Evolutionary conservation across 2,888 invertebrate genomes (phyloP).

Genomic region (Athalia rosae): DNA sequence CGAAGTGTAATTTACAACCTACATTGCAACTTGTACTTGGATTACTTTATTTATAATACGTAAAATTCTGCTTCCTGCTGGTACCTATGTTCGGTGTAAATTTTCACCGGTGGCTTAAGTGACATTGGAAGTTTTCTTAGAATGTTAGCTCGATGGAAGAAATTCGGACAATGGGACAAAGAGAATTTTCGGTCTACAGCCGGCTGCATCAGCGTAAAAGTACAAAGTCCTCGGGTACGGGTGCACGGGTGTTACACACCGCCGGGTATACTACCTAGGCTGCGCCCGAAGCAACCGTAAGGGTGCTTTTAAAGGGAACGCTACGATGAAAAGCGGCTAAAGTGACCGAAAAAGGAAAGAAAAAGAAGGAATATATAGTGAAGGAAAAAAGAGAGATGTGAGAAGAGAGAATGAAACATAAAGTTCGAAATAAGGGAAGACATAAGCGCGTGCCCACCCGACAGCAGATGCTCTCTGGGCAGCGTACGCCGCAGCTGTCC

Average conservation of each 20-base stretch:
- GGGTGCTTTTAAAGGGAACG: constrained; percentile 60
- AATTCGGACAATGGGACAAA: constrained; percentile 67
- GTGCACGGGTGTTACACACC: constrained; percentile 43
- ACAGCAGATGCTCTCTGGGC: constrained; percentile 68
- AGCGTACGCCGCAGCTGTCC: constrained; percentile 68
- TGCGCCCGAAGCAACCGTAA: constrained; percentile 34
- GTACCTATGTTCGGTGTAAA: constrained; percentile 19
- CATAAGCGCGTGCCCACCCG: constrained; percentile 69
- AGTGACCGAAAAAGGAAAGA: constrained; percentile 44
- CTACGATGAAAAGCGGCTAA: constrained; percentile 53
- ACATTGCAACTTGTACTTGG: too few species aligned
- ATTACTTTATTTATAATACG: neutral
- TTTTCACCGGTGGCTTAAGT: constrained; percentile 42
- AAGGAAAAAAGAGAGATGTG: constrained; percentile 15
- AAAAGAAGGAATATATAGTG: constrained; percentile 6
- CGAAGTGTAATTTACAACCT: too few species aligned
- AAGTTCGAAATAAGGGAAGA: constrained; percentile 46
- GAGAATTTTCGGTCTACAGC: constrained; percentile 65
- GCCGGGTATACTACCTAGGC: constrained; percentile 37
- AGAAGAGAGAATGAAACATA: constrained; percentile 45
- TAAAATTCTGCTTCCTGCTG: constrained; percentile 1
- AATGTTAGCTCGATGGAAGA: constrained; percentile 50
- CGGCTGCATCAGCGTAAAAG: constrained; percentile 56
- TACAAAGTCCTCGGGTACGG: constrained; percentile 50
- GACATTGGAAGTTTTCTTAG: constrained; percentile 59